A percentile compares a stretch with the other conserved stretches of the same genome.
Conservation (phyloP, 2,113 vertebrate species). For the Pteruthius melanotis region DNA sequence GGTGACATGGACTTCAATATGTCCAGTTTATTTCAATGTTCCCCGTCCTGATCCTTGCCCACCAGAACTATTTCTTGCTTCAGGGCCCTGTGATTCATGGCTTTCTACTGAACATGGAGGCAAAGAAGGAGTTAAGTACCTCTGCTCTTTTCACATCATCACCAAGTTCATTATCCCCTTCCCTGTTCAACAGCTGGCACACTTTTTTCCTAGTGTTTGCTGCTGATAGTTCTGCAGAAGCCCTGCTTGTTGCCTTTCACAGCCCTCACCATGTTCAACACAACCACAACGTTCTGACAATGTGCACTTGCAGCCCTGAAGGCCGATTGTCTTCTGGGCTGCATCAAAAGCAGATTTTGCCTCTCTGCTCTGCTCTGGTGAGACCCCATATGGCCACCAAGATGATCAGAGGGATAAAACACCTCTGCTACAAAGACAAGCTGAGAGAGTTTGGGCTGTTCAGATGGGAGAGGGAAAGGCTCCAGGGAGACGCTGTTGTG, state of each 20-base stretch:
- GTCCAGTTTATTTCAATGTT: background rate
- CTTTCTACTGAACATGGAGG: background rate
- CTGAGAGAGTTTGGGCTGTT: background rate
- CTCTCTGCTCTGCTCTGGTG: background rate
- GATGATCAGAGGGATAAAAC: background rate
- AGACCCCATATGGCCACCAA: background rate
- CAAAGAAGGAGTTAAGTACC: background rate
- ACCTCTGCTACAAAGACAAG: background rate
- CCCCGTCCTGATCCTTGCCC: background rate
- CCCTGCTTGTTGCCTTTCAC: background rate
- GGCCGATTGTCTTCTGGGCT: background rate
- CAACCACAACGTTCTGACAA: too few species aligned
- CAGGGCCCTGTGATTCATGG: background rate
- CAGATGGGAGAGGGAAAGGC: background rate
- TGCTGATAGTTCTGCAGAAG: background rate
- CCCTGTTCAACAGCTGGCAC: background rate
- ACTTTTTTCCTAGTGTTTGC: background rate
- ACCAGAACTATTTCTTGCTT: background rate
- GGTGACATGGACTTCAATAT: background rate
- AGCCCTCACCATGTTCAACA: background rate
- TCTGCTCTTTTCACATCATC: background rate
- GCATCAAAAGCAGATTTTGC: background rate
- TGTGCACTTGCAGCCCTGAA: background rate
- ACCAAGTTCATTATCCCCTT: background rate
- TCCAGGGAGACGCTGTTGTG: background rate